Evolutionary conservation across 2,888 invertebrate species (phyloP).

Genomic region (Sinohyriopsis cumingii): DNA sequence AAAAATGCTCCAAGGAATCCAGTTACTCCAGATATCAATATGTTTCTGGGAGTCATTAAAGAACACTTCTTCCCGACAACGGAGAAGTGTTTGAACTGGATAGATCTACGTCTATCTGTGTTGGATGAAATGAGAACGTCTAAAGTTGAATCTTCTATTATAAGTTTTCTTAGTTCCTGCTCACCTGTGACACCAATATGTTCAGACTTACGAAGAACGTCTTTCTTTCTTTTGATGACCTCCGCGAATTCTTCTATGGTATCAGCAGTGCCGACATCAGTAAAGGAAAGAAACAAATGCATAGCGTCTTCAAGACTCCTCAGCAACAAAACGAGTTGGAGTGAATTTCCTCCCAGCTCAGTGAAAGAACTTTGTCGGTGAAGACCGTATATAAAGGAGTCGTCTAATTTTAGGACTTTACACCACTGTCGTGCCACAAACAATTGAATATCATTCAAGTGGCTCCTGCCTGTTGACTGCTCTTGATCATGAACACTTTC

Average conservation of each 20-base stretch:
- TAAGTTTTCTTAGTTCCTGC: conserved; percentile 33
- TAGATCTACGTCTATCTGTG: conserved; percentile 30
- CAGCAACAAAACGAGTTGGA: conserved; percentile 48
- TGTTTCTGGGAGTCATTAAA: conserved; percentile 36
- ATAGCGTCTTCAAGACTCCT: conserved; percentile 43
- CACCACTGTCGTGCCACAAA: conserved; percentile 46
- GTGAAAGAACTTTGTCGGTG: conserved; percentile 50
- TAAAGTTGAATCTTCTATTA: conserved; percentile 42
- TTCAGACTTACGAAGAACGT: conserved; percentile 25
- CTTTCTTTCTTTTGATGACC: conserved; percentile 36
- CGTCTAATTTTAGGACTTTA: conserved; percentile 41
- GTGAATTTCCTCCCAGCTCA: conserved; percentile 58
- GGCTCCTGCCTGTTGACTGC: conserved; percentile 28
- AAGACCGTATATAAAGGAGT: conserved; percentile 36
- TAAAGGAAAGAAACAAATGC: conserved; percentile 39
- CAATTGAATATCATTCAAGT: conserved; percentile 47
- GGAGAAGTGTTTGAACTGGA: conserved; percentile 30
- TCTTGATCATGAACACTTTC: conserved; percentile 38
- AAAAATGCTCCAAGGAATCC: conserved; percentile 54
- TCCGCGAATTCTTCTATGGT: conserved; percentile 50
- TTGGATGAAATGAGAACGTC: conserved; percentile 22
- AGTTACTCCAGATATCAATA: conserved; percentile 49
- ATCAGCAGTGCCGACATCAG: conserved; percentile 46
- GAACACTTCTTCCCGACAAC: conserved; percentile 18
- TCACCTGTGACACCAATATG: conserved; percentile 18